phyloP scores from a whole-genome alignment of 2,797 vertebrate species.

The Xerus rutilus region DNA sequence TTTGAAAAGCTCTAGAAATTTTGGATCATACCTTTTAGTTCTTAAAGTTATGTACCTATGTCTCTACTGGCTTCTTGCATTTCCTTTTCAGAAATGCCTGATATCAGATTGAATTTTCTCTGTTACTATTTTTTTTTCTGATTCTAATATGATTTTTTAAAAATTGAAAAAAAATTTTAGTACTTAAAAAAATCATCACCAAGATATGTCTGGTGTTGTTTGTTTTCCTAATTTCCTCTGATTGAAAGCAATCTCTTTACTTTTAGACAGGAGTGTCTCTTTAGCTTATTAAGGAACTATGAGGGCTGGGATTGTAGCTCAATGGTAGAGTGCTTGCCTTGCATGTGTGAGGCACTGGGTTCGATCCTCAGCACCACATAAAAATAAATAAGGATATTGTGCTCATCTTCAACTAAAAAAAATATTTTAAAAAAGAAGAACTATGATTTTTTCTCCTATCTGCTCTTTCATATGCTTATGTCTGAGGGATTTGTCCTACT shows the following conservation, averaged over 20 bases:
- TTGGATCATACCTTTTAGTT: conserved; percentile 26
- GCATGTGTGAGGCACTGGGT: too few relatives aligned
- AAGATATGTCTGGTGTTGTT: background rate
- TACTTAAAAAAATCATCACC: background rate
- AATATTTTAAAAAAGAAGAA: too few relatives aligned
- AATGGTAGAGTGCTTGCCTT: too few relatives aligned
- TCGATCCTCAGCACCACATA: too few relatives aligned
- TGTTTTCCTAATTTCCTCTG: conserved; percentile 9
- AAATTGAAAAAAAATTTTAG: background rate
- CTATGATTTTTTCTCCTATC: background rate
- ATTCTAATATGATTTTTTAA: background rate
- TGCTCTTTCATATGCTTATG: background rate
- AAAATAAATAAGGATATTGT: too few relatives aligned
- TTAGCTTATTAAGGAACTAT: background rate
- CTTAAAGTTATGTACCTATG: background rate
- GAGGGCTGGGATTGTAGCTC: too few relatives aligned
- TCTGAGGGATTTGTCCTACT: background rate
- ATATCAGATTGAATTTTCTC: conserved; percentile 52
- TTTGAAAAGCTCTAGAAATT: background rate
- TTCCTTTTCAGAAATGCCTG: conserved; percentile 40
- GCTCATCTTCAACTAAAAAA: too few relatives aligned
- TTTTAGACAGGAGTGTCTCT: background rate
- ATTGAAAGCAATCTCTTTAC: background rate
- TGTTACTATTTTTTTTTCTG: background rate
- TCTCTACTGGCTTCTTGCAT: conserved; percentile 1